These are phyloP conservation scores for Serrognathus titanus DNA, from an alignment of 2,888 invertebrate species.

Conservation along the genomic window DNA sequence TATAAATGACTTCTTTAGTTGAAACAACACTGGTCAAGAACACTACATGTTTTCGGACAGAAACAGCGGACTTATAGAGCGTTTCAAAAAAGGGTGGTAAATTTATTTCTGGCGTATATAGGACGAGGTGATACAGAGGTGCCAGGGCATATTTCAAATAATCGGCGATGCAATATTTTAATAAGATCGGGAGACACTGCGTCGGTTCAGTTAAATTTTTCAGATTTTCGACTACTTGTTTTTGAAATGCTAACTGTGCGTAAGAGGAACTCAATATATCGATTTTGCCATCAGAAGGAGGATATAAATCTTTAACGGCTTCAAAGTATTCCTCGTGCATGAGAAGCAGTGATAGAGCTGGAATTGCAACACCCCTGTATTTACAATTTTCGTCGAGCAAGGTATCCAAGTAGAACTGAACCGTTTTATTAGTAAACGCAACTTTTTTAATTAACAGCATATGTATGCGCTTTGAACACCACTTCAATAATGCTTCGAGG, in stretches of 20 bases:
- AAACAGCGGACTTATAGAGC: constrained; percentile 11
- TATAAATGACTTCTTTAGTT: neutral
- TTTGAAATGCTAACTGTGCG: neutral
- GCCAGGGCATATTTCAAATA: constrained; percentile 12
- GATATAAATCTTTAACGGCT: neutral
- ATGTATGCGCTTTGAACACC: neutral
- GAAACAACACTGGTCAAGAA: constrained; percentile 4
- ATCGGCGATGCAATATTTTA: constrained; percentile 14
- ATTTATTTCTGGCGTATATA: constrained; percentile 10
- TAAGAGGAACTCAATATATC: neutral
- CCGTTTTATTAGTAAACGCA: neutral
- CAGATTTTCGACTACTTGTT: constrained; percentile 3
- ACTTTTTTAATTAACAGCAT: too few relatives aligned
- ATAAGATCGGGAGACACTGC: constrained; percentile 1
- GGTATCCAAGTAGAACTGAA: neutral
- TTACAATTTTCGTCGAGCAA: neutral
- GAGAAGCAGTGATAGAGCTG: neutral
- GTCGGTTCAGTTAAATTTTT: constrained; percentile 8
- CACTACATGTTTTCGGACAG: constrained; percentile 17
- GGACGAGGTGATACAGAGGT: constrained; percentile 4
- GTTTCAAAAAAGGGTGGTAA: neutral
- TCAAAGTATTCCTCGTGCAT: neutral
- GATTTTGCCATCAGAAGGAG: neutral
- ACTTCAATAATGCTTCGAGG: neutral
- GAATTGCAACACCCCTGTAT: neutral